Evolutionary conservation across 1,140 invertebrate genomes (phyloP), one percentile per base, ranked within the genome.

Genomic region (Drosophila athabasca): DNA sequence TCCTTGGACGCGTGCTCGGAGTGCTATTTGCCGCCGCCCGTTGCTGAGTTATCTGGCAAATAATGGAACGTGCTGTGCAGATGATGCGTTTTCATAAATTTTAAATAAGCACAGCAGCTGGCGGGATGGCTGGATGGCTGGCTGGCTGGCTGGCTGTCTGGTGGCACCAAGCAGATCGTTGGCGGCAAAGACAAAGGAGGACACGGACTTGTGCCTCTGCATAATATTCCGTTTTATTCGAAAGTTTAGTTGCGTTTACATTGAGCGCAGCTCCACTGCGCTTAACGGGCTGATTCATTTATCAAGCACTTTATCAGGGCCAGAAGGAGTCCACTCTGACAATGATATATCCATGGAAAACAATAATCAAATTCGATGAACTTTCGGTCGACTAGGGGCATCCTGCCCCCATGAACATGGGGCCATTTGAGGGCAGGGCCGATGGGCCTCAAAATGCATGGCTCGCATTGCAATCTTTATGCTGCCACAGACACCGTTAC

Each of bases 81-180:
- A 82, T 88, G 83, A 88, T 88, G 83, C 83, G 83, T 88, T 88
- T 85, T 88, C 83, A 88, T 88, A 88, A 88, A 88, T 88, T 88
- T 88, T 73, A 88, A 89, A 89, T 88, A 88, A 87, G 67, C 74
- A 80, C 75, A 83, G 79, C 49, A 73, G 48, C 64, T 55, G 62
- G 64, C 76, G 13, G 8, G 24, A 15, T 39, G 35, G 11, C 11
- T 39, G 35, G 17, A 19, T 19, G 17, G 17, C 17, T 19, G 17
- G 17, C 17, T 19, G 17, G 17, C 76, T 19, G 8, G 24, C 22
- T 39, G 35, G 11, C 11, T 39, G 35, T 19, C 17, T 19, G 17
- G 17, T 19, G 17, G 17, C 17, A 19, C 17, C 17, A 19, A 19
- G 48, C 11, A 35, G 19, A 7, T 7, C 7, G n/a, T n/a, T n/a